Percentiles rank a stretch among this genome's conserved stretches.
These are phyloP conservation scores for Pseudococcus viburni DNA, from an alignment of 2,888 invertebrate genomes.

Conservation along the genomic window DNA sequence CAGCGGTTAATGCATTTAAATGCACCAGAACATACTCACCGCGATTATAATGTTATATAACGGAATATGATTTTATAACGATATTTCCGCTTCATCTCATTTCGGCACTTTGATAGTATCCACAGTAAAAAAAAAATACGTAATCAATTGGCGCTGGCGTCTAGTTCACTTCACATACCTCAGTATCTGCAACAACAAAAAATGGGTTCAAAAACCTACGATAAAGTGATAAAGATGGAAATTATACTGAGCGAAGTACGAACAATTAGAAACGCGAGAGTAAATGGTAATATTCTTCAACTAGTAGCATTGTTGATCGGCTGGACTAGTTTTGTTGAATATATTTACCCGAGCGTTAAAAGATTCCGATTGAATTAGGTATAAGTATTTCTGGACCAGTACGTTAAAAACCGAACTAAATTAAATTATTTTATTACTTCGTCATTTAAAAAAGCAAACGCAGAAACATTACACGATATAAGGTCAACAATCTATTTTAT, in stretches of 20 bases:
- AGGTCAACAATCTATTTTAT: too few relatives aligned
- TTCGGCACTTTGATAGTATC: background rate
- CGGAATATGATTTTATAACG: slow-evolving; percentile 28
- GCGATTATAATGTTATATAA: slow-evolving; percentile 19
- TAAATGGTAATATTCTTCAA: background rate
- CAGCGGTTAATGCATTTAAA: background rate
- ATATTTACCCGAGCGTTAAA: background rate
- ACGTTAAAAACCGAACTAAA: background rate
- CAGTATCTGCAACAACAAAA: background rate
- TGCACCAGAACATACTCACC: background rate
- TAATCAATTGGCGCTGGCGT: slow-evolving; percentile 19
- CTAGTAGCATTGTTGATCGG: background rate
- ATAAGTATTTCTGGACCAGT: background rate
- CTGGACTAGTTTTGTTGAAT: background rate
- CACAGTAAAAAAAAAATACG: background rate
- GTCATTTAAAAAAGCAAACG: too few relatives aligned
- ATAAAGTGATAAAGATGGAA: background rate
- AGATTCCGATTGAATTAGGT: slow-evolving; percentile 6
- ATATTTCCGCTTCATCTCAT: slow-evolving; percentile 38
- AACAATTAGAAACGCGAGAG: slow-evolving; percentile 37
- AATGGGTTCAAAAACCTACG: slow-evolving; percentile 34
- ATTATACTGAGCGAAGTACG: background rate
- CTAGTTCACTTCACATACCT: background rate
- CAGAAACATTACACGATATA: too few relatives aligned
- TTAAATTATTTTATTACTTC: too few relatives aligned